phyloP scores from a whole-genome alignment of 2,888 invertebrate genomes.

The Gryllus longicercus region DNA sequence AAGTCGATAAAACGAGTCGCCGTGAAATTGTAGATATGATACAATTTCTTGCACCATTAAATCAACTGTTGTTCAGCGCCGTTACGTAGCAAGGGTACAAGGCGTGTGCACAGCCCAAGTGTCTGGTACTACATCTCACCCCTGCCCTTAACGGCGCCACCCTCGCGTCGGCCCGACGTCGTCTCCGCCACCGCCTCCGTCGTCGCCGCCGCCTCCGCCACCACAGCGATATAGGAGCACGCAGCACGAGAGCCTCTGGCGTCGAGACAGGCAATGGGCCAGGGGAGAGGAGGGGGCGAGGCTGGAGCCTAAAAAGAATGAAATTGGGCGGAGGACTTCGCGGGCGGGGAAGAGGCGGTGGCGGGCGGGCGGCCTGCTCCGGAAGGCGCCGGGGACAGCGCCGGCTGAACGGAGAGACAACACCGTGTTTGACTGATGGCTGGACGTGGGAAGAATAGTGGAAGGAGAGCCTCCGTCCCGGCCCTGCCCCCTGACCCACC shows the following conservation, averaged over 20 bases:
- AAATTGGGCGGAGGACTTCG: slow-evolving; percentile 26
- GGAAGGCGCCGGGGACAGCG: slow-evolving; percentile 1
- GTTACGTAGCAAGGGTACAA: background rate
- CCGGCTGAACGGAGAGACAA: slow-evolving; percentile 20
- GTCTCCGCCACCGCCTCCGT: background rate
- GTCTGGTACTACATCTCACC: background rate
- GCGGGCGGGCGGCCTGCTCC: background rate
- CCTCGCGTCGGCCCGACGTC: background rate
- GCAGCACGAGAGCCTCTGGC: background rate
- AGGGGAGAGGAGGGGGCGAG: too few relatives aligned
- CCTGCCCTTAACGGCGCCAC: background rate
- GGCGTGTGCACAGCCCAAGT: background rate
- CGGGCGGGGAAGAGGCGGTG: background rate
- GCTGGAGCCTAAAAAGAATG: slow-evolving; percentile 22
- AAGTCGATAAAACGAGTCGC: background rate
- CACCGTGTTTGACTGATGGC: slow-evolving; percentile 31
- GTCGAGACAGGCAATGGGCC: background rate
- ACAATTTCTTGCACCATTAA: slow-evolving; percentile 17
- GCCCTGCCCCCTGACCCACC: background rate
- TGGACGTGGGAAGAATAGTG: slow-evolving; percentile 37
- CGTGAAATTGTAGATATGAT: background rate
- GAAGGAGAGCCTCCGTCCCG: slow-evolving; percentile 19
- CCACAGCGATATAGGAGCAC: background rate
- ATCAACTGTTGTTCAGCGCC: background rate
- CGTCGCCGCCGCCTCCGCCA: background rate